These are phyloP conservation scores for Delia radicum DNA, from an alignment of 1,140 invertebrate genomes.

Conservation along the genomic window DNA sequence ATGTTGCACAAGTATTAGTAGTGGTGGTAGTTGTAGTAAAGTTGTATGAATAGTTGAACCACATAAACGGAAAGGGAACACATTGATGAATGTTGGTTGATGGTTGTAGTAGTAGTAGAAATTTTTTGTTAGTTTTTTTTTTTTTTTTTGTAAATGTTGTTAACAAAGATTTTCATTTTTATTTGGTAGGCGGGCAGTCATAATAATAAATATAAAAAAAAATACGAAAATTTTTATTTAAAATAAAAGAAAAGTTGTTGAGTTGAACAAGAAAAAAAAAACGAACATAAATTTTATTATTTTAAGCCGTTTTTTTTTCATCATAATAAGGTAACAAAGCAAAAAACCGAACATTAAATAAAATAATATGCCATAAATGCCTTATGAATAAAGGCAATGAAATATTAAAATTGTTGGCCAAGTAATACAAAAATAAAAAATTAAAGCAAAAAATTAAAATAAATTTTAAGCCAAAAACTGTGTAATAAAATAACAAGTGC, in stretches of 20 bases:
- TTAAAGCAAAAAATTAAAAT: neutral
- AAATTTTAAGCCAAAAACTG: neutral
- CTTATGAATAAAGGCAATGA: neutral
- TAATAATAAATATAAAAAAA: constrained; percentile 45
- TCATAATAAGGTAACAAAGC: neutral
- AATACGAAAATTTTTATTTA: neutral
- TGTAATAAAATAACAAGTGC: neutral
- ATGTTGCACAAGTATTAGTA: neutral
- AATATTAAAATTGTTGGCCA: neutral
- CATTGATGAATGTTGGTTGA: constrained; percentile 29
- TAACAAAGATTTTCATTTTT: neutral
- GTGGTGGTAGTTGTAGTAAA: neutral
- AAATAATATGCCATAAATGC: neutral
- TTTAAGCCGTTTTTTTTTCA: neutral
- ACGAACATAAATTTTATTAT: neutral
- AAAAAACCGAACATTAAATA: neutral
- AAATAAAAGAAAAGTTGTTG: too few relatives aligned
- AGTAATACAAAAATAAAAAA: neutral
- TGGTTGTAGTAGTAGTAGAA: constrained; percentile 28
- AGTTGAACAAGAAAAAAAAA: neutral
- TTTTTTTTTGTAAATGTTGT: neutral
- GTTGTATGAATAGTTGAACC: neutral
- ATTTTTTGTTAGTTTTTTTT: constrained; percentile 28
- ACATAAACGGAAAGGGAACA: neutral
- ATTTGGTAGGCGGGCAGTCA: constrained; percentile 33